A percentile compares a stretch with the other conserved stretches of the same genome.
These are phyloP conservation scores for Oxystoma pomonae DNA, from an alignment of 2,888 invertebrate genomes.

Conservation along the genomic window DNA sequence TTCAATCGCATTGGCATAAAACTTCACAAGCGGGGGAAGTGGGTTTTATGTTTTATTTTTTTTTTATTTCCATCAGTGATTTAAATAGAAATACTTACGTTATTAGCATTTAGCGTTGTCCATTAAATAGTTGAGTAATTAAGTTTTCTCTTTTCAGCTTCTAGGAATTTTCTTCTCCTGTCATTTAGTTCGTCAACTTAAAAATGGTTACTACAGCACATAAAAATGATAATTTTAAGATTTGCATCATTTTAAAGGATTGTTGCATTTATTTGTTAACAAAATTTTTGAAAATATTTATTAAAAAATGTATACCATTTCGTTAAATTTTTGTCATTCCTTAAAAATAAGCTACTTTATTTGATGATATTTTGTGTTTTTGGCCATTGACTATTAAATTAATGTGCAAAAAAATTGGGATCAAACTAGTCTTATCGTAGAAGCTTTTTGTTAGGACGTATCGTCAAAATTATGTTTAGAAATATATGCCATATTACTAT, in stretches of 20 bases:
- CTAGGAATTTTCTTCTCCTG: slow-evolving; percentile 87
- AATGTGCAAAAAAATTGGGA: not conserved
- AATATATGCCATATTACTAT: not conserved
- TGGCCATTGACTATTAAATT: not conserved
- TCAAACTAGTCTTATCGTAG: not conserved
- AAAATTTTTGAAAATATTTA: not conserved
- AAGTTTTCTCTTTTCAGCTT: slow-evolving; percentile 60
- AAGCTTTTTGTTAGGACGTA: no score
- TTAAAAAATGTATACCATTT: not conserved
- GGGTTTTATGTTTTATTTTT: not conserved
- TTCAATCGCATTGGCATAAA: not conserved
- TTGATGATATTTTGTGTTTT: not conserved
- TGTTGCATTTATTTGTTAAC: not conserved
- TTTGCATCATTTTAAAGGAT: not conserved
- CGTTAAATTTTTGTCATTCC: not conserved
- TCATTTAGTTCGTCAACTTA: slow-evolving; percentile 75
- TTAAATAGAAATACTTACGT: no score
- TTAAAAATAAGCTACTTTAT: not conserved
- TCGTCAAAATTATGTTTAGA: no score
- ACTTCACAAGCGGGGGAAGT: not conserved
- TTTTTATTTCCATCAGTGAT: no score
- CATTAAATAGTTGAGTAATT: no score
- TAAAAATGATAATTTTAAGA: slow-evolving; percentile 16
- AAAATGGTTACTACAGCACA: slow-evolving; percentile 36
- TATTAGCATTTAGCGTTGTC: no score